Evolutionary conservation across 2,113 vertebrate genomes (phyloP).

Genomic region (Tragelaphus scriptus): DNA sequence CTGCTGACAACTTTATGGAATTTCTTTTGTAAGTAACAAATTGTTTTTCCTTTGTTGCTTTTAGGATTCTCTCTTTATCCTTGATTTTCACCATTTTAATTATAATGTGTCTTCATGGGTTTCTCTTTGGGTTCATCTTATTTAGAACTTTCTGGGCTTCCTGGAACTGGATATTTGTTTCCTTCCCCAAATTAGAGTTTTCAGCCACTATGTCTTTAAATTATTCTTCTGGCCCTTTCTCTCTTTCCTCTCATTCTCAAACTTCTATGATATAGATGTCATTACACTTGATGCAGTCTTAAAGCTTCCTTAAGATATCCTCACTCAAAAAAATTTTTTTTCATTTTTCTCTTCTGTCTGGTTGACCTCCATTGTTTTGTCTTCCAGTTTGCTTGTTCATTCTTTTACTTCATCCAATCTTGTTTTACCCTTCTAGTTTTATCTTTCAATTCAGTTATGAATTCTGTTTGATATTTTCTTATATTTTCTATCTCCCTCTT

Average conservation of each 20-base stretch:
- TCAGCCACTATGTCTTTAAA: not conserved
- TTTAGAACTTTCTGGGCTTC: not conserved
- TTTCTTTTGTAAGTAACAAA: not conserved
- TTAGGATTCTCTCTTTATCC: not conserved
- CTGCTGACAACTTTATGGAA: not conserved
- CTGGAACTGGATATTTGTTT: not conserved
- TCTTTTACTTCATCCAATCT: not conserved
- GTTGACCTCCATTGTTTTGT: not conserved
- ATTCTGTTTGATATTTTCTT: not conserved
- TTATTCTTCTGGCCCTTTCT: not conserved
- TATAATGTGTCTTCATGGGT: not conserved
- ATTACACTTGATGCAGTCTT: not conserved
- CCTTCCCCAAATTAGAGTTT: not conserved
- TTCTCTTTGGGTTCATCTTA: not conserved
- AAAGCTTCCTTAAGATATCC: not conserved
- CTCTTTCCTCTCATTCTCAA: not conserved
- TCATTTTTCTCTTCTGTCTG: not conserved
- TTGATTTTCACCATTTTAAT: not conserved
- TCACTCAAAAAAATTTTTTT: not conserved
- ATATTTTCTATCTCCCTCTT: not conserved
- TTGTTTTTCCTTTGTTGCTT: not conserved
- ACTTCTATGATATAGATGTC: not conserved
- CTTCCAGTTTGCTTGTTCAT: not conserved
- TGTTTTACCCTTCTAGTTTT: not conserved
- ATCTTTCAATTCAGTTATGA: not conserved